These are phyloP conservation scores for Heptranchias perlo DNA, from an alignment of 2,113 vertebrate species.

Conservation along the genomic window DNA sequence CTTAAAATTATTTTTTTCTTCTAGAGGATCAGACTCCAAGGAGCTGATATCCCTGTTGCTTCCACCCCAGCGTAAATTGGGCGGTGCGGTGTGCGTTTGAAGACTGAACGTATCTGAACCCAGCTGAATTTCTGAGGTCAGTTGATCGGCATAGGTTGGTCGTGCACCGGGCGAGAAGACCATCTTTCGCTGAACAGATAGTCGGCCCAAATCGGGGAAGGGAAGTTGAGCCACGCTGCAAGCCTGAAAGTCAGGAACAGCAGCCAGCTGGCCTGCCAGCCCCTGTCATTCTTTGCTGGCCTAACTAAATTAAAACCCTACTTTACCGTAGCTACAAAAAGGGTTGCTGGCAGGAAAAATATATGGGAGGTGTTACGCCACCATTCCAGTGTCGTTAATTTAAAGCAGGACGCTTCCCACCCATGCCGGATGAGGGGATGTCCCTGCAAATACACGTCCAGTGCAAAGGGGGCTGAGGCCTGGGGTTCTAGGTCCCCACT, in stretches of 20 bases:
- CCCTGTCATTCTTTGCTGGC: background rate
- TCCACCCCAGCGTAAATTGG: background rate
- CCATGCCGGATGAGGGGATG: too few relatives aligned
- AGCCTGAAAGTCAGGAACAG: background rate
- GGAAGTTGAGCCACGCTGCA: background rate
- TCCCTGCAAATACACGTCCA: background rate
- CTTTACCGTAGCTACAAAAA: background rate
- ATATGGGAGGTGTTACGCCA: background rate
- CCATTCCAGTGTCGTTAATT: background rate
- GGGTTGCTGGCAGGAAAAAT: background rate
- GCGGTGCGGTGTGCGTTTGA: background rate
- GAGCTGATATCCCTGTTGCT: background rate
- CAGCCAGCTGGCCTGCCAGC: background rate
- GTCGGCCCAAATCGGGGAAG: background rate
- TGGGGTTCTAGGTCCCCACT: background rate
- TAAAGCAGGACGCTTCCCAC: background rate
- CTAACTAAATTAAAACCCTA: background rate
- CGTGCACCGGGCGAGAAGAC: too few relatives aligned
- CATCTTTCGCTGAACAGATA: background rate
- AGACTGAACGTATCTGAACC: background rate
- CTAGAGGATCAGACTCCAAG: background rate
- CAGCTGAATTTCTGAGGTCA: background rate
- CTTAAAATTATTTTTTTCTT: background rate
- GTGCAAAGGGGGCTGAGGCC: background rate
- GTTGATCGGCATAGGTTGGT: background rate